Percentiles rank a stretch among this genome's conserved stretches.
These are phyloP conservation scores for Elephas maximus DNA, from an alignment of 2,113 vertebrate genomes.

Conservation along the genomic window DNA sequence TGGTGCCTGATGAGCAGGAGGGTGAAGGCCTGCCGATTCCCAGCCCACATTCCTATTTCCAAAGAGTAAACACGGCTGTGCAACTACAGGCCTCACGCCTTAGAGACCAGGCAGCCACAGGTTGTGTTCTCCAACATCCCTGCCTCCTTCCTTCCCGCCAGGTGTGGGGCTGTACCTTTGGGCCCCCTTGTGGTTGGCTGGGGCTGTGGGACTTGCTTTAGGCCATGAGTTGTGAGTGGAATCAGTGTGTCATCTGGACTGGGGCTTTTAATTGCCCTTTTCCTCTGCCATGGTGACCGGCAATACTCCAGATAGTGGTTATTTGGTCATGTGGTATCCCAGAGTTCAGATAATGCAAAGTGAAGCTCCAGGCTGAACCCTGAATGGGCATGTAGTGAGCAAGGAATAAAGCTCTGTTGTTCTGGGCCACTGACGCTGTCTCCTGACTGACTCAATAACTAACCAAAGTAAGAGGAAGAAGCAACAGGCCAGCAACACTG, in stretches of 20 bases:
- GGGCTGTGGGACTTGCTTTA: neutral
- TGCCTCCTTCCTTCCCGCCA: neutral
- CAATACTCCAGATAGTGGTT: neutral
- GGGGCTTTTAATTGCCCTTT: neutral
- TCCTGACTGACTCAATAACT: neutral
- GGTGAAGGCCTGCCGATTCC: neutral
- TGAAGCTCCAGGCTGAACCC: neutral
- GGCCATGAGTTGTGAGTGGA: neutral
- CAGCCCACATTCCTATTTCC: neutral
- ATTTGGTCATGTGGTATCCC: no score
- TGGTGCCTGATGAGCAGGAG: neutral
- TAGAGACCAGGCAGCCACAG: neutral
- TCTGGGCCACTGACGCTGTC: neutral
- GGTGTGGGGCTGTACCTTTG: neutral
- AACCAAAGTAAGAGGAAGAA: neutral
- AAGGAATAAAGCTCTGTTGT: neutral
- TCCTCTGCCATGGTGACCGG: neutral
- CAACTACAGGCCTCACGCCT: neutral
- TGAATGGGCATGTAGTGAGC: neutral
- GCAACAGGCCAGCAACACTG: neutral
- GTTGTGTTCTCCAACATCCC: neutral
- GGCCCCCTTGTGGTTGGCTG: no score
- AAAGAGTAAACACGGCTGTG: fast-evolving
- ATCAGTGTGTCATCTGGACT: neutral
- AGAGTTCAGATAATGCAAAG: neutral